Evolutionary conservation across 2,888 invertebrate genomes (phyloP).

Genomic region (Argynnis bischoffii): DNA sequence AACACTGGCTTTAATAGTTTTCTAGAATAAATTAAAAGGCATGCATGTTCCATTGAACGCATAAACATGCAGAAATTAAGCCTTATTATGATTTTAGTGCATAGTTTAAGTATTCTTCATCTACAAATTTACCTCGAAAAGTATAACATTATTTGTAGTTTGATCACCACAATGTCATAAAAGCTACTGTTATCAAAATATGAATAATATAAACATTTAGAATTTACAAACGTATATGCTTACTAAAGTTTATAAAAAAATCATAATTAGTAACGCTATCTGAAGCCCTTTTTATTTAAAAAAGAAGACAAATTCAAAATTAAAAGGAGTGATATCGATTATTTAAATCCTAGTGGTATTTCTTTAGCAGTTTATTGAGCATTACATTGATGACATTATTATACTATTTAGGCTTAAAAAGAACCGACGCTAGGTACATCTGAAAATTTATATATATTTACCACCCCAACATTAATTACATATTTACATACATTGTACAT

Average conservation of each 20-base stretch:
- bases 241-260: no score
- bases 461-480: slow-evolving; percentile 26
- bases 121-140: neutral
- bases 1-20: slow-evolving; percentile 65
- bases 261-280: no score
- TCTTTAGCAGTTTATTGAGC: no score
- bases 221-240: no score
- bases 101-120: slow-evolving; percentile 24
- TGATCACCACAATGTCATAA: slow-evolving; percentile 14
- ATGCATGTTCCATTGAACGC: slow-evolving; percentile 65
- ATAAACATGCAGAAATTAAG: slow-evolving; percentile 44
- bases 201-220: no score
- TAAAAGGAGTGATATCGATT: no score
- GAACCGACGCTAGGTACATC: neutral
- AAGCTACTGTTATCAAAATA: no score
- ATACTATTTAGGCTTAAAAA: no score
- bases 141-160: slow-evolving; percentile 6
- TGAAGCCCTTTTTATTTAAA: no score
- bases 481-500: slow-evolving; percentile 29
- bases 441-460: neutral
- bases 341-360: no score
- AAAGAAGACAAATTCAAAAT: no score
- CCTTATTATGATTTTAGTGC: slow-evolving; percentile 38
- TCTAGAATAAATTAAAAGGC: slow-evolving; percentile 48
- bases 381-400: no score